Evolutionary conservation across 2,888 invertebrate genomes (phyloP).

Genomic region (Leucoptera coffeella): DNA sequence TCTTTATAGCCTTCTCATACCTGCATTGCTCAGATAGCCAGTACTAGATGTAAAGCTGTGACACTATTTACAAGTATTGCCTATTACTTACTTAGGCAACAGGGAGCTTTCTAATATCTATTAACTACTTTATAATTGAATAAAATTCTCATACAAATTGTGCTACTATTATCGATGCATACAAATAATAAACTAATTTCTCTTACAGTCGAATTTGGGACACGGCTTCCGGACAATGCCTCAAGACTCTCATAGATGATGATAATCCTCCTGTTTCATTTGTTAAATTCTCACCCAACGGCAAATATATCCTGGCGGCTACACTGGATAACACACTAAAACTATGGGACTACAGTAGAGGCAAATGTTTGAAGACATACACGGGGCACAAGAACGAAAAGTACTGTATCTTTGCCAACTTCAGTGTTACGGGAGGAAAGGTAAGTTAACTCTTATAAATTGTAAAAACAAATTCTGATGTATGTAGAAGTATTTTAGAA

Average conservation of each 20-base stretch:
- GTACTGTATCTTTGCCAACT: conserved; percentile 99
- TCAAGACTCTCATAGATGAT: conserved; percentile 98
- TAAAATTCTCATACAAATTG: neutral
- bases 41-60: too few relatives aligned
- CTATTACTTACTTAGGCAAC: too few relatives aligned
- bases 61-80: too few relatives aligned
- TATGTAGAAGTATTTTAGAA: too few relatives aligned
- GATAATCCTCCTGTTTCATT: conserved; percentile 99
- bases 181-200: conserved; percentile 1
- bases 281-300: conserved; percentile 99
- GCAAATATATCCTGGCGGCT: conserved; percentile 97
- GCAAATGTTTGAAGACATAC: conserved; percentile 97
- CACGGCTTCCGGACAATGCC: conserved; percentile 96
- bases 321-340: conserved; percentile 97
- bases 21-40: too few relatives aligned
- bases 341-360: conserved; percentile 98
- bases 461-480: too few relatives aligned
- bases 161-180: neutral
- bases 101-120: too few relatives aligned
- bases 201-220: conserved; percentile 94
- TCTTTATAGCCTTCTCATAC: too few relatives aligned
- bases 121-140: too few relatives aligned
- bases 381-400: conserved; percentile 98
- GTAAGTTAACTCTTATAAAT: too few relatives aligned
- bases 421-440: conserved; percentile 99